These are phyloP conservation scores for Caenorhabditis brenneri DNA, from an alignment of 1,140 invertebrate genomes.

Conservation along the genomic window DNA sequence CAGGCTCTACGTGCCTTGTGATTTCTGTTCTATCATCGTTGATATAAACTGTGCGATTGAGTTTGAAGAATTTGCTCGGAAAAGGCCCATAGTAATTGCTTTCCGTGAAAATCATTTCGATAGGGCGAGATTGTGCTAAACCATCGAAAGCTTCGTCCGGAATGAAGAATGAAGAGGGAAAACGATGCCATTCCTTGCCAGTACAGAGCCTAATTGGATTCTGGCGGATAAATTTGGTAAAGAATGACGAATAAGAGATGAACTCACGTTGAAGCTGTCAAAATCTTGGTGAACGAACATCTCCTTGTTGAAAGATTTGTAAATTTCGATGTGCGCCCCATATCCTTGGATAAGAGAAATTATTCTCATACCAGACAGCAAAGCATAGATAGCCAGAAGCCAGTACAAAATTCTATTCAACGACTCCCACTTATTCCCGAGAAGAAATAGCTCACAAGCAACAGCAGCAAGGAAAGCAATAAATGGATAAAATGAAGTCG, in stretches of 20 bases:
- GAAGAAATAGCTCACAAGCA: conserved; percentile 81
- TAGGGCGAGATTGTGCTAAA: background rate
- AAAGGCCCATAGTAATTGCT: background rate
- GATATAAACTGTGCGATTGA: too few relatives aligned
- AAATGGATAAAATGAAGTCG: conserved; percentile 93
- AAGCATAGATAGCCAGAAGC: background rate
- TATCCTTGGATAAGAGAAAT: background rate
- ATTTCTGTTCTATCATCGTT: too few relatives aligned
- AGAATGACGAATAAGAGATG: too few relatives aligned
- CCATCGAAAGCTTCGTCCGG: conserved; percentile 74
- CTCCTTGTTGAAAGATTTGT: background rate
- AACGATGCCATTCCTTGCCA: conserved; percentile 97
- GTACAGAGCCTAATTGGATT: conserved; percentile 84
- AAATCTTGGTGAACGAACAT: background rate
- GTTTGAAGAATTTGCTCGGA: too few relatives aligned
- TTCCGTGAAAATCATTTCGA: background rate
- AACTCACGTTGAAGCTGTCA: background rate
- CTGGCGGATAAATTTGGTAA: too few relatives aligned
- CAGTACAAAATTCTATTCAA: background rate
- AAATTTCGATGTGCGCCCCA: background rate
- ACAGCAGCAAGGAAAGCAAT: conserved; percentile 86
- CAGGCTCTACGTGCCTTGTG: background rate
- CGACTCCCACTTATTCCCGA: too few relatives aligned
- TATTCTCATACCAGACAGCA: background rate
- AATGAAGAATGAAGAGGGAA: conserved; percentile 91